These are phyloP conservation scores for Heliconius congener DNA, from an alignment of 1,140 invertebrate genomes.

Conservation along the genomic window DNA sequence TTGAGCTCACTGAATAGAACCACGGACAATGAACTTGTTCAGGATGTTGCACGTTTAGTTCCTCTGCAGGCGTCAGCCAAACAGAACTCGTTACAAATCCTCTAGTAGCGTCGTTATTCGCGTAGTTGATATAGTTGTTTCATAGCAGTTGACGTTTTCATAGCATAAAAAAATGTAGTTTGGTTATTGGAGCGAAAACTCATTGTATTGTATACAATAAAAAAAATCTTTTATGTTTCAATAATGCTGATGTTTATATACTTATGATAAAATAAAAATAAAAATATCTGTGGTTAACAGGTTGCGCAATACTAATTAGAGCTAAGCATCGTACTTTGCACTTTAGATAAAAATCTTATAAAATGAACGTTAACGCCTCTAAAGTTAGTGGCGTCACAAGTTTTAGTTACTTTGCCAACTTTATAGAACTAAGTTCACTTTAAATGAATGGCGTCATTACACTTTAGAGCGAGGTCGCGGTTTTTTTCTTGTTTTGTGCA, in stretches of 20 bases:
- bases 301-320: conserved; percentile 17
- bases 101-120: conserved; percentile 3
- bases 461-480: not conserved
- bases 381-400: not conserved
- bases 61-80: conserved; percentile 11
- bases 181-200: not conserved
- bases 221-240: not conserved
- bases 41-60: conserved; percentile 38
- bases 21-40: conserved; percentile 51
- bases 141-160: not conserved
- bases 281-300: not conserved
- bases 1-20: conserved; percentile 46
- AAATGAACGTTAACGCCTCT: conserved; percentile 24
- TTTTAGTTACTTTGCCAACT: conserved; percentile 5
- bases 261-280: too few species aligned
- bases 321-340: conserved; percentile 15
- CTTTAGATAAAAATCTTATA: conserved; percentile 25
- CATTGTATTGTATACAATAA: not conserved
- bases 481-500: not conserved
- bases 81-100: not conserved
- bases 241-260: not conserved
- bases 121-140: conserved; percentile 10
- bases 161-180: not conserved
- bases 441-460: conserved; percentile 1
- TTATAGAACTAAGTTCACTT: conserved; percentile 4